These are phyloP conservation scores for Taurulus bubalis DNA, from an alignment of 2,113 vertebrate species.

Conservation along the genomic window DNA sequence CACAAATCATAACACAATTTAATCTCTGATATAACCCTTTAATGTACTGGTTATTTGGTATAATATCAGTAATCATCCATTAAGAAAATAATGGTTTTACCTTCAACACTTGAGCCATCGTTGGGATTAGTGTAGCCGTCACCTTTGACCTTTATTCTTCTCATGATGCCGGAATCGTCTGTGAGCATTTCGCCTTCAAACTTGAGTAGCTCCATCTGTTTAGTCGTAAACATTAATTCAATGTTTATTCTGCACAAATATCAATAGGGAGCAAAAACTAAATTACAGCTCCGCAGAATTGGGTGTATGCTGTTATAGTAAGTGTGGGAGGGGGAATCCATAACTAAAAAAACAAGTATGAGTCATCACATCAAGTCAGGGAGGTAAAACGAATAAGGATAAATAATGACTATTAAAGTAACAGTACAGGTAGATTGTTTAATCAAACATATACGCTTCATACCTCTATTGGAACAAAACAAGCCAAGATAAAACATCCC, in stretches of 20 bases:
- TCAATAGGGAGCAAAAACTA: conserved; percentile 10
- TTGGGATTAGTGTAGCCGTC: conserved; percentile 94
- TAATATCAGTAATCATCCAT: background rate
- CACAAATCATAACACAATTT: background rate
- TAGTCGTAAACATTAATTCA: conserved; percentile 4
- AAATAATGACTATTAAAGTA: conserved; percentile 2
- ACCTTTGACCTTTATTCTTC: conserved; percentile 94
- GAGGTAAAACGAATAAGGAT: conserved; percentile 17
- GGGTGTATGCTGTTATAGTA: background rate
- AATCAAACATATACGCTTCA: background rate
- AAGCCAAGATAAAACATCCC: background rate
- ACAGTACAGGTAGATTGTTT: background rate
- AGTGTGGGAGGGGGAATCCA: conserved; percentile 41
- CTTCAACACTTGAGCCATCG: conserved; percentile 90
- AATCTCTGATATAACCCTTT: background rate
- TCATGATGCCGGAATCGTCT: conserved; percentile 91
- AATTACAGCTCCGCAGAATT: conserved; percentile 22
- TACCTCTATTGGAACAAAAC: background rate
- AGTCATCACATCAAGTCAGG: conserved; percentile 17
- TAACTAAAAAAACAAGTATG: conserved; percentile 43
- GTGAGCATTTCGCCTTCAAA: conserved; percentile 94
- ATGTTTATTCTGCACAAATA: conserved; percentile 20
- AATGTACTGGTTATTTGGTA: background rate
- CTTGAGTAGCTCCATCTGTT: conserved; percentile 92
- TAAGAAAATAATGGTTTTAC: conserved; percentile 74